Percentiles rank a stretch among this genome's conserved stretches.
Evolutionary conservation across 1,140 invertebrate species (phyloP).

Genomic region (Cataglyphis hispanica): DNA sequence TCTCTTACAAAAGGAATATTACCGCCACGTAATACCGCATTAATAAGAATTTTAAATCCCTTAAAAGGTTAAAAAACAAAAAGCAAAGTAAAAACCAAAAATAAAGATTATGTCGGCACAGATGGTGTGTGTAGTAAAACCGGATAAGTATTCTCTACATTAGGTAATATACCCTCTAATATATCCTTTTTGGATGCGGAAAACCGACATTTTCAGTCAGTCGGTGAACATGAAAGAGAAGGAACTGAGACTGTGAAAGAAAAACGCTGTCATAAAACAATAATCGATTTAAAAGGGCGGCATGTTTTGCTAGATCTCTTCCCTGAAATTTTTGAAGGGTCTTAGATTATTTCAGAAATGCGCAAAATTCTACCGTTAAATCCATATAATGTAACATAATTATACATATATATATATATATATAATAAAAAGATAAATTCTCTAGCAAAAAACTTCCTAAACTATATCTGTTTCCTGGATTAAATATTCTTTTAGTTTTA

Average conservation of each 20-base stretch:
- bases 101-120: slow-evolving; percentile 16
- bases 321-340: neutral
- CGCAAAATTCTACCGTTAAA: slow-evolving; percentile 6
- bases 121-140: slow-evolving; percentile 25
- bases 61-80: neutral
- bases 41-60: neutral
- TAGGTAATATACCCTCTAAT: slow-evolving; percentile 19
- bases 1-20: neutral
- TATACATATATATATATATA: neutral
- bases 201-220: slow-evolving; percentile 6
- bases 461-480: neutral
- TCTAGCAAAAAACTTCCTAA: neutral
- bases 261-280: slow-evolving; percentile 75
- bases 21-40: too few relatives aligned
- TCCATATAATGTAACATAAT: neutral
- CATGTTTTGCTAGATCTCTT: neutral
- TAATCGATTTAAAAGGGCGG: slow-evolving; percentile 81
- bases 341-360: slow-evolving; percentile 1
- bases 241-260: neutral
- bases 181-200: slow-evolving; percentile 4
- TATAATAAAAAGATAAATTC: slow-evolving; percentile 18
- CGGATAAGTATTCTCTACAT: neutral
- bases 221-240: neutral
- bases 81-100: neutral
- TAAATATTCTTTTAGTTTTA: neutral